A percentile compares a stretch with the other conserved stretches of the same genome.
phyloP scores from a whole-genome alignment of 1,140 invertebrate genomes.

The Chrysomallon squamiferum region DNA sequence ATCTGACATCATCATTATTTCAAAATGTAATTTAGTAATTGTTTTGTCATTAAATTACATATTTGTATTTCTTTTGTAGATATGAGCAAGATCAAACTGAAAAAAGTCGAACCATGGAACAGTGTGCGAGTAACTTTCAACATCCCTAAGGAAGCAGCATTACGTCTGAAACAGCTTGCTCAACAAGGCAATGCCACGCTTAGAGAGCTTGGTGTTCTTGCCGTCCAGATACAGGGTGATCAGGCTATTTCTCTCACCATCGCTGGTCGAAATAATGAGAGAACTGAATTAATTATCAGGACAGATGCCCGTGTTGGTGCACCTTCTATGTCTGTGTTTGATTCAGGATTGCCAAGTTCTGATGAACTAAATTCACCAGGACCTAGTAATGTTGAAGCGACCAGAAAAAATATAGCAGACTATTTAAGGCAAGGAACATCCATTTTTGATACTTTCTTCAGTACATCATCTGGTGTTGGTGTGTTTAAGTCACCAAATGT shows the following conservation, averaged over 20 bases:
- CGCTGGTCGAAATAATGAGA: constrained; percentile 73
- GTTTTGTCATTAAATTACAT: too few relatives aligned
- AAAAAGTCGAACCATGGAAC: constrained; percentile 97
- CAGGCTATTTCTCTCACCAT: constrained; percentile 88
- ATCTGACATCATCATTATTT: too few relatives aligned
- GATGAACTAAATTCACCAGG: constrained; percentile 41
- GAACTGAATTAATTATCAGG: constrained; percentile 78
- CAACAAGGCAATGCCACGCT: constrained; percentile 86
- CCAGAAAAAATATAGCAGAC: constrained; percentile 61
- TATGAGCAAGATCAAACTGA: constrained; percentile 63
- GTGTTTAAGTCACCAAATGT: constrained; percentile 57
- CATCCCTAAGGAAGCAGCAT: constrained; percentile 91
- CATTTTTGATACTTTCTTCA: constrained; percentile 40
- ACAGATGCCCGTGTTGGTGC: constrained; percentile 47
- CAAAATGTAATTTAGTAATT: too few relatives aligned
- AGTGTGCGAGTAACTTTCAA: constrained; percentile 96
- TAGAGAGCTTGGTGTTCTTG: constrained; percentile 89
- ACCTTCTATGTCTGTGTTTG: constrained; percentile 35
- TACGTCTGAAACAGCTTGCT: constrained; percentile 86
- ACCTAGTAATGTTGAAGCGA: constrained; percentile 56
- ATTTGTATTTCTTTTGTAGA: constrained; percentile 50
- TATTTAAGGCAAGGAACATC: constrained; percentile 57
- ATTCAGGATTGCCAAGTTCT: constrained; percentile 29
- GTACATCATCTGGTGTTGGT: constrained; percentile 18
- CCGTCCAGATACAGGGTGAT: constrained; percentile 95